Base-by-base conservation (phyloP, 2,888 invertebrate species). In the Coenonympha glycerion region DNA sequence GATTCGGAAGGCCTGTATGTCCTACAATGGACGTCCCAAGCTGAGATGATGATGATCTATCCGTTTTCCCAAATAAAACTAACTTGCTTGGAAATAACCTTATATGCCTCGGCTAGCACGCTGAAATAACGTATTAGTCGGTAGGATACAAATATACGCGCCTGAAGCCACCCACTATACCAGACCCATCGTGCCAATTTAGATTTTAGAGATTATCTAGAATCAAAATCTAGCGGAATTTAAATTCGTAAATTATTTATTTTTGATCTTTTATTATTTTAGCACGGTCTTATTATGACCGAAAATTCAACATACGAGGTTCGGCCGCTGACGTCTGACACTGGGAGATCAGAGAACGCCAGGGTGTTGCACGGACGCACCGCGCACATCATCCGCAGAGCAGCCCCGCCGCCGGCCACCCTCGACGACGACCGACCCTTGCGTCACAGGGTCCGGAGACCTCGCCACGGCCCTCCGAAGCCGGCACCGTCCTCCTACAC, bases 301-400 rank as follows among this genome's bases (percentile, higher is more conserved):
- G 89, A 91, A 54, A 91, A 92, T 65, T 84, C 89, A 1, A 92
- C 92, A 0, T 88, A 92, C 54, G 93, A 93, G 77, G 91, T 93
- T 46, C 90, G 90, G 15, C 93, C 93, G 0, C 65, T 93, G 56
- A 81, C 87, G 3, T 61, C 73, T 16, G 81, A 80, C 49, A 57
- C 65, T 61, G 66, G 79, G 59, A 71, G 87, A 63, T 73, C 76
- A 56, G 69, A 82, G 65, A 64, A 82, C 69, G 68, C 73, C 61
- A 60, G 64, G 64, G 57, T 72, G 53, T 44, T 49, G 4, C 46
- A 41, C 13, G 57, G 73, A 66, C 70, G 78, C 53, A 79, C 73
- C 1, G 91, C 91, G 0, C 91, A 92, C 68, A 75, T 91, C 26
- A 84, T 92, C 6, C 87, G 90, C 37, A 80, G 89, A 50, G 89